Percentiles rank a stretch among this genome's conserved stretches.
Evolutionary conservation across 2,113 vertebrate genomes (phyloP).

Genomic region (Apodemus speciosus): DNA sequence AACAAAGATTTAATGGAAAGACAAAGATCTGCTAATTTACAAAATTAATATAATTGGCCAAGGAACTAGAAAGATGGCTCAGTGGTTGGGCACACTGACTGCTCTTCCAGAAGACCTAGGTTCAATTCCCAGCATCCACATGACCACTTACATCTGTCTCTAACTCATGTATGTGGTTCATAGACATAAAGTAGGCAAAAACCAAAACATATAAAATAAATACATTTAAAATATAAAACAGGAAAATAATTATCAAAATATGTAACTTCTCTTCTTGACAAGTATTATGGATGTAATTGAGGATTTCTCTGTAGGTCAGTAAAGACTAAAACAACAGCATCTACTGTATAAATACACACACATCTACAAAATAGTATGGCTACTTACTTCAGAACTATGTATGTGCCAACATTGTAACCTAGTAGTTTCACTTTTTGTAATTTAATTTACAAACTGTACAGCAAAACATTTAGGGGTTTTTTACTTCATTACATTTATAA

Average conservation of each 20-base stretch:
- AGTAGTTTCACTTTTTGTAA: neutral
- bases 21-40: slow-evolving; percentile 5
- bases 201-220: neutral
- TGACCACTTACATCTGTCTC: neutral
- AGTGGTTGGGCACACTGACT: neutral
- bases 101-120: neutral
- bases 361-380: neutral
- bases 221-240: neutral
- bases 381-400: neutral
- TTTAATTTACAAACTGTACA: neutral
- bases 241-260: slow-evolving; percentile 25
- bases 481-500: neutral
- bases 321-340: slow-evolving; percentile 29
- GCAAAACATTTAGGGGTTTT: neutral
- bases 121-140: neutral
- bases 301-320: neutral
- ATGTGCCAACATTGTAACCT: neutral
- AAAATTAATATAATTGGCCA: neutral
- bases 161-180: neutral
- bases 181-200: neutral
- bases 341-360: neutral
- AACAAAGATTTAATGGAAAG: slow-evolving; percentile 15
- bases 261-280: neutral
- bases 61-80: neutral
- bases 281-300: slow-evolving; percentile 24